Conservation (phyloP, 2,113 vertebrate species). For the Pogonocichla stellata region DNA sequence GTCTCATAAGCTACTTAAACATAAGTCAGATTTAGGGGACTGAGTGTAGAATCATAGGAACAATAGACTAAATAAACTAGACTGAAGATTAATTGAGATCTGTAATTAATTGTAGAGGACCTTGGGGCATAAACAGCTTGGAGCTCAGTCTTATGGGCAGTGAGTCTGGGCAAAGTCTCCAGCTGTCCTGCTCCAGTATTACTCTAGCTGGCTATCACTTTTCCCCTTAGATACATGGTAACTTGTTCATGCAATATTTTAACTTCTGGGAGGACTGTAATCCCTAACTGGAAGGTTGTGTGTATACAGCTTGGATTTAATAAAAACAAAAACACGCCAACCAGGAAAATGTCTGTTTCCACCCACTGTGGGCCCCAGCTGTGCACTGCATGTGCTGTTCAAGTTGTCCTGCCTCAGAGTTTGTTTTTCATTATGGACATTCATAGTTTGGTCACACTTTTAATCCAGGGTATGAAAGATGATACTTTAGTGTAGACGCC, state of each 20-base stretch:
- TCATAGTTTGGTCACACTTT: conserved; percentile 81
- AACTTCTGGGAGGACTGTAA: background rate
- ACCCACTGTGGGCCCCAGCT: background rate
- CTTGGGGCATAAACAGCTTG: background rate
- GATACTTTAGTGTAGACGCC: conserved; percentile 98
- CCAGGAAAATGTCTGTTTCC: background rate
- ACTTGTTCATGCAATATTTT: background rate
- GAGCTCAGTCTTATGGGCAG: background rate
- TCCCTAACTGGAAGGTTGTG: background rate
- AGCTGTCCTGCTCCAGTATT: background rate
- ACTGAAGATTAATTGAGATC: background rate
- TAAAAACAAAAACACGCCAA: background rate
- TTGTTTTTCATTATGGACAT: background rate
- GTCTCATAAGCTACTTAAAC: background rate
- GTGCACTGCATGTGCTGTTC: background rate
- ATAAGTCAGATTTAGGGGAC: background rate
- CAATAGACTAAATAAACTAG: background rate
- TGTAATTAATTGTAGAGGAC: background rate
- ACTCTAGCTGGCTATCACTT: background rate
- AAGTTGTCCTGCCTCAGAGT: background rate
- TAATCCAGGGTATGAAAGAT: conserved; percentile 91
- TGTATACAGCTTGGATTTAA: background rate
- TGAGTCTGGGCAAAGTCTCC: background rate
- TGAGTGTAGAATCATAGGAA: background rate
- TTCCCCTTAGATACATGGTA: background rate